These are phyloP conservation scores for Thamnaconus septentrionalis DNA, from an alignment of 2,113 vertebrate genomes.

Conservation along the genomic window DNA sequence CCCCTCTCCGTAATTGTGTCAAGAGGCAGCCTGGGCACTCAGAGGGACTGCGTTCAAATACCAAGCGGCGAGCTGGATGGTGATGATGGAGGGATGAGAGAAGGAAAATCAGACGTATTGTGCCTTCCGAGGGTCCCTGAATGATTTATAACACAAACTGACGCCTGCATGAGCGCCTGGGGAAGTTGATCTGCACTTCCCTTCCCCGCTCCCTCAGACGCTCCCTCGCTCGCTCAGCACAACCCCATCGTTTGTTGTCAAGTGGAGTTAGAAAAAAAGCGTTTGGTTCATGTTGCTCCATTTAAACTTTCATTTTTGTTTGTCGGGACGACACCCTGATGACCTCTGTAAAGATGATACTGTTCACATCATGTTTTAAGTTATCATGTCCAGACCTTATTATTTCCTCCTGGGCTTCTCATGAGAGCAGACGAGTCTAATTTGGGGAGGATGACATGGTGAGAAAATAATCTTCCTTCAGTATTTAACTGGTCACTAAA, in stretches of 20 bases:
- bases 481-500: too few species aligned
- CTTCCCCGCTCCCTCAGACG: slow-evolving; percentile 20
- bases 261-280: background rate
- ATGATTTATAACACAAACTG: slow-evolving; percentile 75
- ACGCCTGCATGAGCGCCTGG: slow-evolving; percentile 64
- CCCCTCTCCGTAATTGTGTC: slow-evolving; percentile 9
- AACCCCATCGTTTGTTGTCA: slow-evolving; percentile 42
- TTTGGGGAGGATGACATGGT: too few species aligned
- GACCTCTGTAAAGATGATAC: too few species aligned
- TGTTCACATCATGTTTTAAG: too few species aligned
- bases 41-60: slow-evolving; percentile 59
- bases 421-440: too few species aligned
- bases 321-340: too few species aligned
- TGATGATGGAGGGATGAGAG: slow-evolving; percentile 49
- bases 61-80: slow-evolving; percentile 44
- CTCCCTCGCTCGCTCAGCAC: slow-evolving; percentile 23
- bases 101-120: slow-evolving; percentile 59
- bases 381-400: too few species aligned
- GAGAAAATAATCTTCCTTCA: too few species aligned
- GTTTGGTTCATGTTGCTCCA: background rate
- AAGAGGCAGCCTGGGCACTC: slow-evolving; percentile 21
- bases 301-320: too few species aligned
- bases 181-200: slow-evolving; percentile 58
- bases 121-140: slow-evolving; percentile 64
- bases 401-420: too few species aligned